Evolutionary conservation across 2,113 vertebrate genomes (phyloP).

Genomic region (Oryzias woworae): DNA sequence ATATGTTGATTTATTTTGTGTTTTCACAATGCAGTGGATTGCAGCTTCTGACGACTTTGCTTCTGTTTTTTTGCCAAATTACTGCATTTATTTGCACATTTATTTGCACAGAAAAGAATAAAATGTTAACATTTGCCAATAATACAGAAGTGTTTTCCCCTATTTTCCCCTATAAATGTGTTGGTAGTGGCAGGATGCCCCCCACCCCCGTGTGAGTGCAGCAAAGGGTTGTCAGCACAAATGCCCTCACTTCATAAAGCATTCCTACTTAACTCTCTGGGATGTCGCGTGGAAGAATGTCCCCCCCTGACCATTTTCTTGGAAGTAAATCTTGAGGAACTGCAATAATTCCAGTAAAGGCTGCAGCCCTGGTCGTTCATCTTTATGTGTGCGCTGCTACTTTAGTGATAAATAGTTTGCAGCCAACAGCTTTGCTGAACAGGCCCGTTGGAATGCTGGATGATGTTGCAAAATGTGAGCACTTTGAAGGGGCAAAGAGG

Average conservation of each 20-base stretch:
- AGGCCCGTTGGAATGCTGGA: conserved; percentile 29
- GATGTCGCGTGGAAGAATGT: conserved; percentile 15
- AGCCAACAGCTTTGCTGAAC: conserved; percentile 50
- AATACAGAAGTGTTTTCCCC: neutral
- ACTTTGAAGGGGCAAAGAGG: conserved; percentile 31
- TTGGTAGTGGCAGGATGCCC: conserved; percentile 46
- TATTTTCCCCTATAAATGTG: conserved; percentile 38
- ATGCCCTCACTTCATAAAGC: conserved; percentile 56
- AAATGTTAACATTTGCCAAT: too few relatives aligned
- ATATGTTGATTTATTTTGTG: too few relatives aligned
- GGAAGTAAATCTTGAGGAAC: conserved; percentile 2
- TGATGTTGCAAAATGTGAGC: conserved; percentile 46
- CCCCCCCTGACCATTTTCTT: neutral
- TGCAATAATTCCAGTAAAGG: neutral
- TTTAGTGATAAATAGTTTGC: conserved; percentile 26
- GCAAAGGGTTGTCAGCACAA: conserved; percentile 58
- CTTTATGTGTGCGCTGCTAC: neutral
- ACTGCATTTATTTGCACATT: too few relatives aligned
- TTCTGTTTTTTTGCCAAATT: too few relatives aligned
- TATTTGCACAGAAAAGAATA: too few relatives aligned
- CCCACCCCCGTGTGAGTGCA: conserved; percentile 30
- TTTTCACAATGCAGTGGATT: neutral
- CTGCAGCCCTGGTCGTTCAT: neutral
- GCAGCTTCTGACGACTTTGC: conserved; percentile 1
- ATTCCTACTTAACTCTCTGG: conserved; percentile 16